phyloP scores from a whole-genome alignment of 2,113 vertebrate species.

The Typhlomys cinereus region DNA sequence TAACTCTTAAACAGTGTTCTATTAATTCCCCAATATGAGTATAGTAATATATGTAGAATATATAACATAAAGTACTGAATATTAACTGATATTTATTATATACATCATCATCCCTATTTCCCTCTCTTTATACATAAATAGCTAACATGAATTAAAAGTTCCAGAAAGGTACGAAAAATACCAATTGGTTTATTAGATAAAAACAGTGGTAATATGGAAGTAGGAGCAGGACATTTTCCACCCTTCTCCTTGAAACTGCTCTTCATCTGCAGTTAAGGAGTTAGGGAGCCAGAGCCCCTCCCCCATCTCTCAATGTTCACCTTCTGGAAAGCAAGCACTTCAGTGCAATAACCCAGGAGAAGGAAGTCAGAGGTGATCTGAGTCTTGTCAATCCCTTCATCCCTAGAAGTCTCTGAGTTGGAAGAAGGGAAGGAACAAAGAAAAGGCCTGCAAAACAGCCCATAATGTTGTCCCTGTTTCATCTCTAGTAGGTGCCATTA shows the following conservation, averaged over 20 bases:
- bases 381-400: slow-evolving; percentile 16
- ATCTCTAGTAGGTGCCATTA: slow-evolving; percentile 46
- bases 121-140: neutral
- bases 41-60: neutral
- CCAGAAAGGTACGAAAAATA: slow-evolving; percentile 85
- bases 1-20: slow-evolving; percentile 2
- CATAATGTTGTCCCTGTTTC: neutral
- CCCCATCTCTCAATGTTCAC: slow-evolving; percentile 9
- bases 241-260: neutral
- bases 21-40: neutral
- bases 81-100: slow-evolving; percentile 31
- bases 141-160: slow-evolving; percentile 33
- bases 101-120: neutral
- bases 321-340: slow-evolving; percentile 5
- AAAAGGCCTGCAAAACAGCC: neutral
- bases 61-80: neutral
- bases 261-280: neutral
- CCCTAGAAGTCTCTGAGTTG: slow-evolving; percentile 6
- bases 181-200: slow-evolving; percentile 86
- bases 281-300: neutral
- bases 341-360: neutral
- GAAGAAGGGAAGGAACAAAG: slow-evolving; percentile 38
- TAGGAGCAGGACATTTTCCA: slow-evolving; percentile 60
- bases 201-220: slow-evolving; percentile 82
- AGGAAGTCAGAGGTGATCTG: slow-evolving; percentile 4